These are phyloP conservation scores for Istiophorus platypterus DNA, from an alignment of 2,113 vertebrate genomes.

Conservation along the genomic window DNA sequence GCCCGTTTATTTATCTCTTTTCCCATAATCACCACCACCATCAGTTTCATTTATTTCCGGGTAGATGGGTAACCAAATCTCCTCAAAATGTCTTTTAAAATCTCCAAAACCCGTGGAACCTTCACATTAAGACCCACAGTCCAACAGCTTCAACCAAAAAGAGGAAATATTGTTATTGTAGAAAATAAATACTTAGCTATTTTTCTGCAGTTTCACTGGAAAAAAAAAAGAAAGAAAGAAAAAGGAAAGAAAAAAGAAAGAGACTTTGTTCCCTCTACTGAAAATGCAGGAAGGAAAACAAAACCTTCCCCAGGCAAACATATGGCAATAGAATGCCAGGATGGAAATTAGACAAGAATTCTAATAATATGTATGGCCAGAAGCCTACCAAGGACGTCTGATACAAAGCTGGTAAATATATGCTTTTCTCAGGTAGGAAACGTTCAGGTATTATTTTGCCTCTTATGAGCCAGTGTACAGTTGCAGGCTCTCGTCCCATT, in stretches of 20 bases:
- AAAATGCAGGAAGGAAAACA: conserved; percentile 53
- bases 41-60: conserved; percentile 31
- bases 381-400: conserved; percentile 49
- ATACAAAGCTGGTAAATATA: conserved; percentile 72
- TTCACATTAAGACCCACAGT: not conserved
- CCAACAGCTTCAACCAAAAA: not conserved
- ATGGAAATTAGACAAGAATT: conserved; percentile 66
- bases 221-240: not conserved
- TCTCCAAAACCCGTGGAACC: not conserved
- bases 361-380: conserved; percentile 59
- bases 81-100: not conserved
- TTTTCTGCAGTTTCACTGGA: not conserved
- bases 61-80: conserved; percentile 10
- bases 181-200: conserved; percentile 16
- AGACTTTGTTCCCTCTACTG: conserved; percentile 18
- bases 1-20: conserved; percentile 9
- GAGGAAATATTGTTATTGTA: conserved; percentile 3
- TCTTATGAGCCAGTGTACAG: conserved; percentile 61
- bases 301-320: conserved; percentile 60
- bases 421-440: conserved; percentile 56
- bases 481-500: conserved; percentile 59
- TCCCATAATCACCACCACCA: conserved; percentile 8
- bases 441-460: conserved; percentile 70
- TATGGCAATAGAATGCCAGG: conserved; percentile 64
- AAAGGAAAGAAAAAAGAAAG: not conserved